These are phyloP conservation scores for Holothuria glaberrima DNA, from an alignment of 35 echinoderm and acorn worm species.

Conservation along the genomic window DNA sequence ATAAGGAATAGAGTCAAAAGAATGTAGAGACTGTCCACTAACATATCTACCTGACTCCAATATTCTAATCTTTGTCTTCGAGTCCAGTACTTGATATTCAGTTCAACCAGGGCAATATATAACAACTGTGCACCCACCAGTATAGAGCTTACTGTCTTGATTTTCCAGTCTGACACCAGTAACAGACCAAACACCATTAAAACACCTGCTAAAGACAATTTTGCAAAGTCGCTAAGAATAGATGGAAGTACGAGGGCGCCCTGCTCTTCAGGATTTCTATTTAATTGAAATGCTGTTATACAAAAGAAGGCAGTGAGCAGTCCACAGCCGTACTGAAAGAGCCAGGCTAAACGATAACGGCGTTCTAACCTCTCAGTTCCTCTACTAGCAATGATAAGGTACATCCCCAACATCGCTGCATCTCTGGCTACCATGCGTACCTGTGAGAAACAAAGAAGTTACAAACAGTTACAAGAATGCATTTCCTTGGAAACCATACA, in stretches of 20 bases:
- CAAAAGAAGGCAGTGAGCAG: constrained; percentile 68
- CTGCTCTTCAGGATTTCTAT: constrained; percentile 62
- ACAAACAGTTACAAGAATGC: background rate
- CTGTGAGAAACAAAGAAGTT: constrained; percentile 52
- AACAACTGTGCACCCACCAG: constrained; percentile 39
- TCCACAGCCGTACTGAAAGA: constrained; percentile 64
- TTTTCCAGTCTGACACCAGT: constrained; percentile 62
- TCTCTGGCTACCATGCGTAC: constrained; percentile 74
- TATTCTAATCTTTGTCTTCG: constrained; percentile 51
- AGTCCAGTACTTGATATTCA: constrained; percentile 73
- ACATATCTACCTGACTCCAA: constrained; percentile 74
- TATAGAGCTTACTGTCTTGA: constrained; percentile 9
- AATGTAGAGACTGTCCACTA: constrained; percentile 30
- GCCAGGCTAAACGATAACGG: constrained; percentile 59
- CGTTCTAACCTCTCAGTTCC: constrained; percentile 58
- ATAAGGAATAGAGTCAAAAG: constrained; percentile 18
- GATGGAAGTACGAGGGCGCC: constrained; percentile 55
- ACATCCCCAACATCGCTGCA: constrained; percentile 68
- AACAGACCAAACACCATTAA: constrained; percentile 62
- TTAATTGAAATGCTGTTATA: constrained; percentile 64
- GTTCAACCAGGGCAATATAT: constrained; percentile 55
- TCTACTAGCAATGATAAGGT: constrained; percentile 82
- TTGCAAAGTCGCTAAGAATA: constrained; percentile 29
- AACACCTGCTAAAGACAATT: constrained; percentile 22
- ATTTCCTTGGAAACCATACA: background rate